Base-by-base conservation (phyloP, 2,113 vertebrate species). In the Gallinago jamesoni region DNA sequence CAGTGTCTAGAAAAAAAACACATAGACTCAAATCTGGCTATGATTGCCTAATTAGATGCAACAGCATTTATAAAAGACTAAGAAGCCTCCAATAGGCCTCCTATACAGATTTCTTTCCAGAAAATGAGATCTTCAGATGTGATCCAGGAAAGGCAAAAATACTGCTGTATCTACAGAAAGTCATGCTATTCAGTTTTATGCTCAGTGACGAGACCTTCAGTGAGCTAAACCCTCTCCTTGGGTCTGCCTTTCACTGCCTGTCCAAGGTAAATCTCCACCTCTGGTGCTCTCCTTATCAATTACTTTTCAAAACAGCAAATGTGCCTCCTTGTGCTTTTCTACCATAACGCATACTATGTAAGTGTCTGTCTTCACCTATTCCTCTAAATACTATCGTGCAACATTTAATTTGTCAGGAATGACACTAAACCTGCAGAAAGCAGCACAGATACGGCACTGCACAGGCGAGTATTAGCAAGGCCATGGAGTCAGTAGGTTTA, bases 211-310 rank as follows among this genome's bases (percentile, higher is more conserved):
- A 77, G 14, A 47, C 2, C 11, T 64, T 57, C 33, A 68, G 11
- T 0, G 5, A 48, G 10, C 22, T 56, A n/a, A 84, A 50, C 7
- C 7, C 28, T 53, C 43, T 33, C 35, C 41, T n/a, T 41, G 20
- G 10, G 28, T 48, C 25, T 79, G 27, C 30, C 48, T 53, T 59
- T 52, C 39, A 59, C 37, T 35, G 82, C 3, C 37, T 25, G 10
- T 15, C 16, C 48, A 18, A 33, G 33, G 1, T 4, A 20, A 9
- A 2, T 23, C 14, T 62, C 50, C 1, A 0, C 13, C 70, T 87
- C 57, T 37, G 22, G 14, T 31, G 19, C 24, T 67, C 9, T 85
- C 35, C 41, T 35, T 37, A 41, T 47, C 47, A 14, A 25, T 28
- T 28, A 57, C 28, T 8, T 64, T 72, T 72, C 35, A 45, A 53